Evolutionary conservation across 92 coral and sea anemone species (phyloP), one percentile per base, ranked within the genome.

Genomic region (Chrysogorgia sp.): DNA sequence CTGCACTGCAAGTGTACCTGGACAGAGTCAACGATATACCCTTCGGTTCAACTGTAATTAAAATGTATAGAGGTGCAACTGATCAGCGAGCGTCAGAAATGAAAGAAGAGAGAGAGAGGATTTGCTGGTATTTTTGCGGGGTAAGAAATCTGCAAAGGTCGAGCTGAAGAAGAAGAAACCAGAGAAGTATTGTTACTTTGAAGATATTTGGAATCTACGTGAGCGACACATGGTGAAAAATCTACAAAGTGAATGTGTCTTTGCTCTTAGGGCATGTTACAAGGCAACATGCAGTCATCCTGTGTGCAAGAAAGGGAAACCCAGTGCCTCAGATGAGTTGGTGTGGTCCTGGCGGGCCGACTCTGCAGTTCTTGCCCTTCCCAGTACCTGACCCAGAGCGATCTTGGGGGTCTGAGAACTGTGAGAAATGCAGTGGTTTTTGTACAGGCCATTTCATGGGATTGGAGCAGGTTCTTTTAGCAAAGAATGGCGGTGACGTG

Each of bases 211-310:
- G 66, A 28, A 6, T 6, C 29, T 59, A 2, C 2, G 66, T 20
- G 26, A 59, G 20, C 23, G 33, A 26, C 66, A 59, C 15, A 59
- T 59, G 66, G 7, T 59, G 1, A 59, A 59, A 25, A n/a, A n/a
- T 2, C 26, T 59, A 25, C 66, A 26, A 1, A 4, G 57, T 20
- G 29, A 50, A 22, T 82, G 71, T 53, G 10, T 77, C 10, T 86
- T 86, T 37, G 33, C 68, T n/a, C 81, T 82, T 7, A 28, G 13
- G 15, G 81, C 69, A 13, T 77, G 90, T 47, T 77, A 40, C 58
- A 41, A 72, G 24, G 14, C 7, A 14, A 41, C 30, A 23, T 86
- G 87, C 34, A 32, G 40, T 13, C 84, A 82, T 79, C 66, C 59
- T 9, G 56, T 55, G 21, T 86, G 90, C 61, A 33, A 28, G 19